These are phyloP conservation scores for Semotilus atromaculatus DNA, from an alignment of 2,797 vertebrate genomes.

Conservation along the genomic window DNA sequence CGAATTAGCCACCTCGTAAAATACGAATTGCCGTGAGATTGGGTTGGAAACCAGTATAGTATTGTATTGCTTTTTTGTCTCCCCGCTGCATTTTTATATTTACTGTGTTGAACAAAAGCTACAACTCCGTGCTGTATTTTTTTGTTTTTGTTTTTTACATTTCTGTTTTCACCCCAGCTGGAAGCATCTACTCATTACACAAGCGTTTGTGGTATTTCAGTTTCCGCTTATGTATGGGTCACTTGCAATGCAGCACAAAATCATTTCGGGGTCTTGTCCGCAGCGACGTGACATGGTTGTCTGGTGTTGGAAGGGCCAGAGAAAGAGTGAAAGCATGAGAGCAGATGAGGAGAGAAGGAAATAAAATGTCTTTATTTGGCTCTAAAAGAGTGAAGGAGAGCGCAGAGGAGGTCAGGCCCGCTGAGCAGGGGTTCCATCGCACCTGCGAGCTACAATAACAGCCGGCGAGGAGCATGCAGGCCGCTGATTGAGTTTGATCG, in stretches of 20 bases:
- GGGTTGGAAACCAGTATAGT: no score
- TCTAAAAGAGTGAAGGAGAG: constrained; percentile 13
- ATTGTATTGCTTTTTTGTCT: no score
- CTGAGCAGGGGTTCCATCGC: constrained; percentile 34
- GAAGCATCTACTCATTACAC: not conserved
- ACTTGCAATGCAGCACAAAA: constrained; percentile 45
- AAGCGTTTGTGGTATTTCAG: not conserved
- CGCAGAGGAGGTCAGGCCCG: constrained; percentile 28
- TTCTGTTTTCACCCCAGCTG: constrained; percentile 26
- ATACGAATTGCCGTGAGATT: no score
- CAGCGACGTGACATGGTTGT: constrained; percentile 1
- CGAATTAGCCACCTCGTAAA: no score
- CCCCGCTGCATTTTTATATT: not conserved
- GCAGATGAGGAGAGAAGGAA: not conserved
- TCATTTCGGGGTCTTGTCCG: constrained; percentile 29
- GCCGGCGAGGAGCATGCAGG: constrained; percentile 16
- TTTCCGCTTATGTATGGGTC: not conserved
- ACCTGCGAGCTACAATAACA: constrained; percentile 37
- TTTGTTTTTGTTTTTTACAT: not conserved
- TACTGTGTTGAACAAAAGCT: not conserved
- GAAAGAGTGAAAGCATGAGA: constrained; percentile 43
- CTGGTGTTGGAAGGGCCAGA: constrained; percentile 29
- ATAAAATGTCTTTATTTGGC: constrained; percentile 38
- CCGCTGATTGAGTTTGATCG: constrained; percentile 54
- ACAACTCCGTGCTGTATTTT: constrained; percentile 11